Evolutionary conservation across 1,140 invertebrate species (phyloP), one percentile per base, ranked within the genome.

Genomic region (Drosophila guanche): DNA sequence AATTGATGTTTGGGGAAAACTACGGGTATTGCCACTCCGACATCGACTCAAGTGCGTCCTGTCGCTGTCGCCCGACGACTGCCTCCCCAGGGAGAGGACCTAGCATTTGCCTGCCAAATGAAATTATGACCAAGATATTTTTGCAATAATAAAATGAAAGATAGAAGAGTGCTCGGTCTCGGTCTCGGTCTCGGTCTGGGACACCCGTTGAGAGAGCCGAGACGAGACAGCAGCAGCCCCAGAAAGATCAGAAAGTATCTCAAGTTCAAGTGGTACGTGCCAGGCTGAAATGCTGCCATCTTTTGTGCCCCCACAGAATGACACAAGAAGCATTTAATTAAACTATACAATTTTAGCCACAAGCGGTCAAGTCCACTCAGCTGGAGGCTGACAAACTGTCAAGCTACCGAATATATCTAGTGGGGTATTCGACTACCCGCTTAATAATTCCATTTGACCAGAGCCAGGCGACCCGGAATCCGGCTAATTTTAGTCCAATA

Each of bases 111-210:
- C 41, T 58, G 56, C 57, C 69, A 69, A 81, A 75, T 73, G 69
- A 84, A 84, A 83, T 84, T 79, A 76, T 85, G 60, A 59, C 79
- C 69, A 78, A 54, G 61, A 76, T 53, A 61, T 76, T 76, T 76
- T 76, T 70, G 74, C 76, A 65, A 70, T 59, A 63, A 81, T 63
- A 52, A 57, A 51, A 46, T 40, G n/a, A 53, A 56, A 56, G 57
- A 54, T 59, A 65, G 43, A 20, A 53, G 60, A 25, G 54, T 33
- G 5, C 58, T 60, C 56, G 58, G 16, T 40, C n/a, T 1, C 12
- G 29, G 16, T 52, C 58, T 60, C 56, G 58, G 16, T 40, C n/a
- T 1, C 12, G 29, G 16, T 52, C 5, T n/a, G 50, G 58, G 62
- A 86, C 76, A 55, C 80, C 80, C 81, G 71, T 61, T 60, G 81